Percentiles rank a stretch among this genome's conserved stretches.
Conservation (phyloP, 2,113 vertebrate species). For the Paramormyrops kingsleyae region DNA sequence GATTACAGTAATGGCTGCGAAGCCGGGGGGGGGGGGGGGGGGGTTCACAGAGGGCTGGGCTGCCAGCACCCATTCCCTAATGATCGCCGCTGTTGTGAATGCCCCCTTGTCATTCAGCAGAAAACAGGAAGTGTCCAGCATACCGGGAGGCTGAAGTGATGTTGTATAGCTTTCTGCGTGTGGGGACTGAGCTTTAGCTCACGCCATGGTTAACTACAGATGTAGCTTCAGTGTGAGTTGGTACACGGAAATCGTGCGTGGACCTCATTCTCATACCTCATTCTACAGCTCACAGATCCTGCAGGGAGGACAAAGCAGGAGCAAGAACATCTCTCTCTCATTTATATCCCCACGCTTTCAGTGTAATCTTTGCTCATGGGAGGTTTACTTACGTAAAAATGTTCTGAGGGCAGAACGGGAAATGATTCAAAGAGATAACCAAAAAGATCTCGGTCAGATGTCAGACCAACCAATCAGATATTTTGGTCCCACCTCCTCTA, state of each 20-base stretch:
- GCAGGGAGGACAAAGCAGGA: background rate
- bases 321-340: background rate
- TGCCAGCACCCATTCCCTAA: slow-evolving; percentile 7
- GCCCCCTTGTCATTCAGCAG: background rate
- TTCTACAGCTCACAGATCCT: background rate
- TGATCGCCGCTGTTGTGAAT: slow-evolving; percentile 1
- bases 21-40: background rate
- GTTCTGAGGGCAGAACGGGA: too few relatives aligned
- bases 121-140: background rate
- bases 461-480: too few relatives aligned
- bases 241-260: background rate
- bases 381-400: too few relatives aligned
- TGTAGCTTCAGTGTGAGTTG: background rate
- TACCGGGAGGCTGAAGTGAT: background rate
- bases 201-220: background rate
- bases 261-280: background rate
- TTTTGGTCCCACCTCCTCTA: too few relatives aligned
- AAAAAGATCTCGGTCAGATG: too few relatives aligned
- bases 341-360: background rate
- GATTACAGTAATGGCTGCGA: slow-evolving; percentile 15
- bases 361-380: too few relatives aligned
- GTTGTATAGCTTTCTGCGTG: background rate
- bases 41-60: slow-evolving; percentile 2
- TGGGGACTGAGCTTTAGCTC: background rate
- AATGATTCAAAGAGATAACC: too few relatives aligned